phyloP scores from a whole-genome alignment of 2,797 vertebrate species.

The Leucoraja ocellata region DNA sequence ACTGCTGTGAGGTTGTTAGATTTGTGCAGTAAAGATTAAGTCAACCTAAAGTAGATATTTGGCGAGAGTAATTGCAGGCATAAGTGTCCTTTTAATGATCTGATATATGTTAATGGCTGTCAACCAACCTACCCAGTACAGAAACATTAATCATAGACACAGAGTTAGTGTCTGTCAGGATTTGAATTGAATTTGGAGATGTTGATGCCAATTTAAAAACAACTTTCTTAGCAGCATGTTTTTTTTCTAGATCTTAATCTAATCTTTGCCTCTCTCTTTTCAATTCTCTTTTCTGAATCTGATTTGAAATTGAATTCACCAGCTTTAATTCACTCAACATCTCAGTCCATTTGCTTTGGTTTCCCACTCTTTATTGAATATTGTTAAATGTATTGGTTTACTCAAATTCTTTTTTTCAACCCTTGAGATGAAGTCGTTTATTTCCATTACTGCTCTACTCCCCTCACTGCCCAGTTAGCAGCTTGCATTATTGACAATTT shows the following conservation, averaged over 20 bases:
- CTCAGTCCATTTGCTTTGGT: background rate
- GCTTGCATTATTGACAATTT: background rate
- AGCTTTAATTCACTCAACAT: background rate
- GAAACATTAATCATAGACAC: background rate
- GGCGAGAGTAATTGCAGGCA: background rate
- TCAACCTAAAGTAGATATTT: no score
- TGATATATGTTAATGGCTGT: background rate
- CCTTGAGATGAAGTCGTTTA: no score
- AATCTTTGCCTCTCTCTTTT: background rate
- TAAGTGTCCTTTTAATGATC: background rate
- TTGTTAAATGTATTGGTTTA: background rate
- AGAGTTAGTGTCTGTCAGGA: background rate
- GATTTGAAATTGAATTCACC: background rate
- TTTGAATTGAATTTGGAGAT: background rate
- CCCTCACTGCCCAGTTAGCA: background rate
- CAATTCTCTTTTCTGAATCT: background rate
- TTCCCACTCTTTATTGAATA: background rate
- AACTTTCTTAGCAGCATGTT: background rate
- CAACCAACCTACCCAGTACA: background rate
- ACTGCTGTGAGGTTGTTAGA: background rate
- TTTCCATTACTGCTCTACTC: background rate
- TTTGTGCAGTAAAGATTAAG: background rate
- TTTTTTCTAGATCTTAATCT: background rate
- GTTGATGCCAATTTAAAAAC: no score
- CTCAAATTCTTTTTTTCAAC: background rate